phyloP scores from a whole-genome alignment of 1,140 invertebrate genomes.

The Charaxes varanes region DNA sequence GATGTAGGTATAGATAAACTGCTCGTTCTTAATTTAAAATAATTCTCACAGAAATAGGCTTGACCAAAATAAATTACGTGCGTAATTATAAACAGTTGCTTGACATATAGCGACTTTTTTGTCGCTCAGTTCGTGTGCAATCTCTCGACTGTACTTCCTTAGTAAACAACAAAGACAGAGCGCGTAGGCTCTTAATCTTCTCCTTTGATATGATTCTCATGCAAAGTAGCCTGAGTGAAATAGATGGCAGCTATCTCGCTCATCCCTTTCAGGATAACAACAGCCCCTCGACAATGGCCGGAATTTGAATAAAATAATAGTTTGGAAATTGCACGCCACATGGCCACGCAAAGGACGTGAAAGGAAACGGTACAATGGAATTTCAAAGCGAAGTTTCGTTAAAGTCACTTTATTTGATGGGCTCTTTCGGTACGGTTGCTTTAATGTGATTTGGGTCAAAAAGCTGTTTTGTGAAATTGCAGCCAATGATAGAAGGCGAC shows the following conservation, averaged over 20 bases:
- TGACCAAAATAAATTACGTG: too few relatives aligned
- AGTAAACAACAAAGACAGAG: conserved; percentile 12
- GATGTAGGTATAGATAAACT: too few relatives aligned
- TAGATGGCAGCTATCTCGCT: conserved; percentile 16
- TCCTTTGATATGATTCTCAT: conserved; percentile 22
- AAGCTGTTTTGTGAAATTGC: neutral
- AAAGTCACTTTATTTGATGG: conserved; percentile 38
- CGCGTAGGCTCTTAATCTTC: conserved; percentile 17
- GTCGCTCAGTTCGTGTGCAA: neutral
- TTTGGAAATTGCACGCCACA: conserved; percentile 36
- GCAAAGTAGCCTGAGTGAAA: conserved; percentile 21
- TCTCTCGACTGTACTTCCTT: conserved; percentile 5
- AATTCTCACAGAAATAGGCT: too few relatives aligned
- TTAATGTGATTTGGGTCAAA: conserved; percentile 20
- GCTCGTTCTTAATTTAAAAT: too few relatives aligned
- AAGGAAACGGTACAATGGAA: conserved; percentile 29
- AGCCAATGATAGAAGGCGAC: neutral
- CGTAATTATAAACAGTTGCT: too few relatives aligned
- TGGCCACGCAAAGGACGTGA: conserved; percentile 22
- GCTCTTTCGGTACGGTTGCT: conserved; percentile 12
- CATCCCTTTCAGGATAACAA: conserved; percentile 31
- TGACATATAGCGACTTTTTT: too few relatives aligned
- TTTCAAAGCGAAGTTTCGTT: conserved; percentile 23
- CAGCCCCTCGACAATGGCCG: conserved; percentile 30
- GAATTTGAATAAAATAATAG: conserved; percentile 58